phyloP scores from a whole-genome alignment of 2,797 vertebrate genomes.

The Denticeps clupeoides region DNA sequence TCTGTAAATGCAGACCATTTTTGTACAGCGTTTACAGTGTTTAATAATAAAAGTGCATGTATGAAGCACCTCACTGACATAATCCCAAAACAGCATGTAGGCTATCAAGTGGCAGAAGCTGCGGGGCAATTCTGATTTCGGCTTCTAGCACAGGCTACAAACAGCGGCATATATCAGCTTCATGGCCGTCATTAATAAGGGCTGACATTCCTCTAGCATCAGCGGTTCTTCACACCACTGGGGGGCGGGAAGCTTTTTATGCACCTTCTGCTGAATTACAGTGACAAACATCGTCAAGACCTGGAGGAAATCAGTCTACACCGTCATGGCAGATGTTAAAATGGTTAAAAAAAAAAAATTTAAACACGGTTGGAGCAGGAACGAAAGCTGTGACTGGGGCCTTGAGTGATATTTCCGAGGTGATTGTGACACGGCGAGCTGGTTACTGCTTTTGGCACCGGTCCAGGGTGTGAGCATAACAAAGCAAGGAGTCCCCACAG shows the following conservation, averaged over 20 bases:
- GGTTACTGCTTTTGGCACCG: not conserved
- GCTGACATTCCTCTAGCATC: constrained; percentile 36
- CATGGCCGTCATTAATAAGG: constrained; percentile 48
- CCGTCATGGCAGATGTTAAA: no score
- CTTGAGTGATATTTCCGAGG: constrained; percentile 12
- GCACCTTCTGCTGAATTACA: constrained; percentile 6
- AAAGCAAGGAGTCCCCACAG: constrained; percentile 18
- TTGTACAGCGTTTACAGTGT: no score
- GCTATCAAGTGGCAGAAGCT: constrained; percentile 1
- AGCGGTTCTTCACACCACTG: constrained; percentile 29
- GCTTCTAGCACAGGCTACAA: constrained; percentile 37
- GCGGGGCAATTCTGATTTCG: constrained; percentile 10
- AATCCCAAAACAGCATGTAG: no score
- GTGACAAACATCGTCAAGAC: no score
- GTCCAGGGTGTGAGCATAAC: constrained; percentile 18
- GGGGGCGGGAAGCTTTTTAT: constrained; percentile 20
- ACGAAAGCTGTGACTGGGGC: no score
- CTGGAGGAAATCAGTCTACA: no score
- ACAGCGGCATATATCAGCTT: constrained; percentile 38
- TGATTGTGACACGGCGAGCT: no score
- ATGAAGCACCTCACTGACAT: no score
- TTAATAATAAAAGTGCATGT: no score
- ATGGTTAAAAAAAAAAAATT: no score
- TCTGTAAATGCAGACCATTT: no score
- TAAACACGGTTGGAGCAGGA: no score